These are phyloP conservation scores for Urosaurus nigricauda DNA, from an alignment of 2,797 vertebrate species.

Conservation along the genomic window DNA sequence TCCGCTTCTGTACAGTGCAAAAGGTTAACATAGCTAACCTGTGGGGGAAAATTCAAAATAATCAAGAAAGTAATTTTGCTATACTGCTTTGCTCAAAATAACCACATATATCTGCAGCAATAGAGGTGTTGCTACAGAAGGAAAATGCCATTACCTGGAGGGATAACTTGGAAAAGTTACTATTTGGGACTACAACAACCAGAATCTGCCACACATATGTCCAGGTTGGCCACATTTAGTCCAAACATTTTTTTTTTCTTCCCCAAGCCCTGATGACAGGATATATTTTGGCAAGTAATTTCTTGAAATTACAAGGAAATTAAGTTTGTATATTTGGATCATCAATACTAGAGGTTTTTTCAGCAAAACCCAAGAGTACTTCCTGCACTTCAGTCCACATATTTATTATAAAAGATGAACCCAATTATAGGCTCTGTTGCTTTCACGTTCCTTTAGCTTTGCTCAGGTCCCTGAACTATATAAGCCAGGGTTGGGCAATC, in stretches of 20 bases:
- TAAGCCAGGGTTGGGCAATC: background rate
- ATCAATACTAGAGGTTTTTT: background rate
- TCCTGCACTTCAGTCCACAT: background rate
- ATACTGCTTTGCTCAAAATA: background rate
- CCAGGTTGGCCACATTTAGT: background rate
- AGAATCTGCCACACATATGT: background rate
- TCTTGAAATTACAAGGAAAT: background rate
- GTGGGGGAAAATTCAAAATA: background rate
- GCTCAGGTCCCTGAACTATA: background rate
- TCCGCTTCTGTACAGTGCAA: background rate
- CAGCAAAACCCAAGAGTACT: background rate
- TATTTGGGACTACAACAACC: background rate
- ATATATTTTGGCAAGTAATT: background rate
- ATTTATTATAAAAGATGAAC: background rate
- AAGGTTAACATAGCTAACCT: background rate
- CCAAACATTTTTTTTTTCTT: background rate
- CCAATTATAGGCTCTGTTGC: background rate
- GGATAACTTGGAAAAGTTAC: background rate
- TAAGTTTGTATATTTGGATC: background rate
- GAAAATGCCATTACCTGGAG: background rate
- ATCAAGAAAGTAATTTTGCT: background rate
- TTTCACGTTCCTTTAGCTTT: background rate
- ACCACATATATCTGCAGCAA: background rate
- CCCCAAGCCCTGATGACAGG: no score
- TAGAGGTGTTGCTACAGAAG: background rate